Percentiles rank a stretch among this genome's conserved stretches.
Conservation (phyloP, 2,888 invertebrate species). For the Cephus rjabovi region DNA sequence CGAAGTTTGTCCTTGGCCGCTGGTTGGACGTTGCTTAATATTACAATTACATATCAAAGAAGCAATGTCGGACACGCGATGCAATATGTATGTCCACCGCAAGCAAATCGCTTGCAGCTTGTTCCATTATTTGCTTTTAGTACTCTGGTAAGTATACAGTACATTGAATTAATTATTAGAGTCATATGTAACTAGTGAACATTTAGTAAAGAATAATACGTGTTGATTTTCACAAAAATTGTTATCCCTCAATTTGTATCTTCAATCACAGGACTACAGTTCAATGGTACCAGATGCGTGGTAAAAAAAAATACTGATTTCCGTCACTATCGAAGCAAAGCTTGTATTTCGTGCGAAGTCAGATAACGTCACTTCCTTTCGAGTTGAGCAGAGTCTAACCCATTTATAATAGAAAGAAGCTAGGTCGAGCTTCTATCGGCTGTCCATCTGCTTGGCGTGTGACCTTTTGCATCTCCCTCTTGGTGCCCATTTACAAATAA, state of each 20-base stretch:
- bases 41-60: slow-evolving; percentile 42
- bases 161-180: not conserved
- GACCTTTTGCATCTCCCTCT: slow-evolving; percentile 52
- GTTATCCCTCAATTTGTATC: too few species aligned
- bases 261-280: not conserved
- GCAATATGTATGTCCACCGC: slow-evolving; percentile 28
- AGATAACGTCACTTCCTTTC: slow-evolving; percentile 10
- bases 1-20: slow-evolving; percentile 50
- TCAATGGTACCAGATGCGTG: not conserved
- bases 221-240: not conserved
- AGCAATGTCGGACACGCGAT: slow-evolving; percentile 54
- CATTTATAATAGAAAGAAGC: slow-evolving; percentile 49
- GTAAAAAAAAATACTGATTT: not conserved
- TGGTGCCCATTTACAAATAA: not conserved
- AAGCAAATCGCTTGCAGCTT: not conserved
- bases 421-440: slow-evolving; percentile 54
- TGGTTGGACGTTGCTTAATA: slow-evolving; percentile 36
- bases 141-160: not conserved
- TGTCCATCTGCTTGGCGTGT: slow-evolving; percentile 55
- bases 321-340: not conserved
- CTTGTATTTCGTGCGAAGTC: not conserved
- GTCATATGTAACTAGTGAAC: not conserved
- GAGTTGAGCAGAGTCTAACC: slow-evolving; percentile 35
- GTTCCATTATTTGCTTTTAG: not conserved
- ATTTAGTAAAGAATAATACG: not conserved